These are phyloP conservation scores for Lethenteron reissneri DNA, from an alignment of 2,113 vertebrate species.

Conservation along the genomic window DNA sequence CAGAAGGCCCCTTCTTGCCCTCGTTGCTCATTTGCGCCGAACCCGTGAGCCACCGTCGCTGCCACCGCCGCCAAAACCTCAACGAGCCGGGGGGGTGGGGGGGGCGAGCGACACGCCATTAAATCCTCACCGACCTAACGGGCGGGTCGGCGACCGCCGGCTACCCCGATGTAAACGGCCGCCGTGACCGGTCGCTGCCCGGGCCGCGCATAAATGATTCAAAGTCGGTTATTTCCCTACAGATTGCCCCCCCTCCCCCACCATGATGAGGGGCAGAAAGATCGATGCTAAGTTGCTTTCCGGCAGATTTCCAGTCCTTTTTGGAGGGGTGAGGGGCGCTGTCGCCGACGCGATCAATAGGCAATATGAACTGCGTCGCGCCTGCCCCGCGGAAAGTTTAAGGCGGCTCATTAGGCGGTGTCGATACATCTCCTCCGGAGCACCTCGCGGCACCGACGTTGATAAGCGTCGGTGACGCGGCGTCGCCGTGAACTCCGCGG, in stretches of 20 bases:
- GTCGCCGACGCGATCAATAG: constrained; percentile 2
- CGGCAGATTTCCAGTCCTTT: constrained; percentile 1
- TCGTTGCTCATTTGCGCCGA: too few relatives aligned
- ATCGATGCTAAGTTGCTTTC: neutral
- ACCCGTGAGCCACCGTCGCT: too few relatives aligned
- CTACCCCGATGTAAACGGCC: too few relatives aligned
- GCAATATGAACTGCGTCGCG: constrained; percentile 4
- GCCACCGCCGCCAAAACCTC: too few relatives aligned
- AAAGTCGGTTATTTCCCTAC: constrained; percentile 6
- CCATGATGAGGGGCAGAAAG: neutral
- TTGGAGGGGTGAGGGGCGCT: neutral
- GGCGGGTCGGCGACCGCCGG: neutral
- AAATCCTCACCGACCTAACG: neutral
- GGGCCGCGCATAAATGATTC: constrained; percentile 2
- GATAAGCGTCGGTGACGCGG: too few relatives aligned
- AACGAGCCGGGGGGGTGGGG: too few relatives aligned
- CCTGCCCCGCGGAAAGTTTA: constrained; percentile 3
- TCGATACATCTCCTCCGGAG: neutral
- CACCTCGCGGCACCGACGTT: too few relatives aligned
- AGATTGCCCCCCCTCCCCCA: neutral
- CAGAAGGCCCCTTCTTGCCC: too few relatives aligned
- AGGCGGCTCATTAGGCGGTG: constrained; percentile 2
- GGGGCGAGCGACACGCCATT: neutral
- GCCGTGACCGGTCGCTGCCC: too few relatives aligned
- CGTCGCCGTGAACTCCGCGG: too few relatives aligned